Percentiles rank a stretch among this genome's conserved stretches.
phyloP scores from a whole-genome alignment of 2,888 invertebrate genomes.

The Meteorus cinctellus region DNA sequence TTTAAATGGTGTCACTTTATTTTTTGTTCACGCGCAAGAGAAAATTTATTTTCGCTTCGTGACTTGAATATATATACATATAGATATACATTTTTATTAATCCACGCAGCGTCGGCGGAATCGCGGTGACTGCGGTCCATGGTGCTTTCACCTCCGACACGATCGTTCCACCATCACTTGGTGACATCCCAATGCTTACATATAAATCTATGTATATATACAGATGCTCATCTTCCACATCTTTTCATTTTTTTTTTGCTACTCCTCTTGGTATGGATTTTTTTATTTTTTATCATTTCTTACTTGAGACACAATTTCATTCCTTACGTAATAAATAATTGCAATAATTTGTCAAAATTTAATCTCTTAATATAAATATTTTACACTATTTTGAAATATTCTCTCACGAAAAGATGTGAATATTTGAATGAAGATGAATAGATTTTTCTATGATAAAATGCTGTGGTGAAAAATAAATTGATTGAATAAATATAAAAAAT shows the following conservation, averaged over 20 bases:
- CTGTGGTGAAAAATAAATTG: too few relatives aligned
- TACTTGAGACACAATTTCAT: background rate
- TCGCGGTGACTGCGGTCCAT: conserved; percentile 51
- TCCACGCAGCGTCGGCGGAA: conserved; percentile 18
- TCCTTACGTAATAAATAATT: conserved; percentile 4
- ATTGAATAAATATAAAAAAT: too few relatives aligned
- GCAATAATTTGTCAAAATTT: background rate
- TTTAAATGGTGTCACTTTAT: background rate
- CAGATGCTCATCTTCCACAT: conserved; percentile 24
- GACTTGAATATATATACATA: background rate
- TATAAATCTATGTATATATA: background rate
- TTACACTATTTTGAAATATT: background rate
- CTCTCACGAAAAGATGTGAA: too few relatives aligned
- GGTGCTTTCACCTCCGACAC: conserved; percentile 52
- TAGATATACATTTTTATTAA: conserved; percentile 8
- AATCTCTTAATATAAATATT: conserved; percentile 2
- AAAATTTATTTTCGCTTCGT: background rate
- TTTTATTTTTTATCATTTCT: background rate
- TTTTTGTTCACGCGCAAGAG: background rate
- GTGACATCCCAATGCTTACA: conserved; percentile 10
- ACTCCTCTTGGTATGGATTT: background rate
- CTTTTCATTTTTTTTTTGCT: conserved; percentile 13
- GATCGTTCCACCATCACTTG: conserved; percentile 24
- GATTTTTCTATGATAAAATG: too few relatives aligned
- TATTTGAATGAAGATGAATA: too few relatives aligned